These are phyloP conservation scores for Polyodon spathula DNA, from an alignment of 2,113 vertebrate genomes.

Conservation along the genomic window DNA sequence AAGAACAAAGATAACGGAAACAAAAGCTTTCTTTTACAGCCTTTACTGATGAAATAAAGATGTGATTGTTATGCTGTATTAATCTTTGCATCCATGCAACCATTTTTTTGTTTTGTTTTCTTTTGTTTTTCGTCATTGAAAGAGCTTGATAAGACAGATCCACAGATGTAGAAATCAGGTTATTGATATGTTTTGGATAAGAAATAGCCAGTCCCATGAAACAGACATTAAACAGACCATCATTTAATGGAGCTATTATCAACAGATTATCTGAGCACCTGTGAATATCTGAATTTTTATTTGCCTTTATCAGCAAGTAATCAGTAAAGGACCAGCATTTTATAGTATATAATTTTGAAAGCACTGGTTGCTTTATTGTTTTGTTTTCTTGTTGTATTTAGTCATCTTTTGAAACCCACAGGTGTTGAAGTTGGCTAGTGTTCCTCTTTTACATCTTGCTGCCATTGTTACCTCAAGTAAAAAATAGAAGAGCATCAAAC, in stretches of 20 bases:
- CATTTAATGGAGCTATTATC: constrained; percentile 40
- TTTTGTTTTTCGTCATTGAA: too few species aligned
- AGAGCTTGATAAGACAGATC: constrained; percentile 41
- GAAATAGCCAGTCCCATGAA: constrained; percentile 27
- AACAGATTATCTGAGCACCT: constrained; percentile 43
- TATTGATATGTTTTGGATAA: constrained; percentile 35
- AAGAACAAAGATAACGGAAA: not conserved
- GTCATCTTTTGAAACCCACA: constrained; percentile 19
- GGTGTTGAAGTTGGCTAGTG: constrained; percentile 33
- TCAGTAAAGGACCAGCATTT: constrained; percentile 47
- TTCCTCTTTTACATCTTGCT: constrained; percentile 20
- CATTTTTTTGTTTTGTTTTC: not conserved
- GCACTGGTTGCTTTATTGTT: constrained; percentile 42
- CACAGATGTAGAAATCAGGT: constrained; percentile 39
- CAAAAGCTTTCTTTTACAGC: not conserved
- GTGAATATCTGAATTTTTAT: constrained; percentile 42
- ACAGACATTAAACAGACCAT: constrained; percentile 27
- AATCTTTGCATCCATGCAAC: constrained; percentile 24
- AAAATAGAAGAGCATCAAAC: not conserved
- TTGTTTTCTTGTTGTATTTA: constrained; percentile 38
- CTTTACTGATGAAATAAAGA: constrained; percentile 2
- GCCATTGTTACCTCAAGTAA: constrained; percentile 13
- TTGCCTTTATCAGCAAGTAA: constrained; percentile 38
- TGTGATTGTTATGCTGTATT: not conserved
- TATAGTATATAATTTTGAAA: constrained; percentile 45